Evolutionary conservation across 1,140 invertebrate species (phyloP).

Genomic region (Zaprionus vittiger): DNA sequence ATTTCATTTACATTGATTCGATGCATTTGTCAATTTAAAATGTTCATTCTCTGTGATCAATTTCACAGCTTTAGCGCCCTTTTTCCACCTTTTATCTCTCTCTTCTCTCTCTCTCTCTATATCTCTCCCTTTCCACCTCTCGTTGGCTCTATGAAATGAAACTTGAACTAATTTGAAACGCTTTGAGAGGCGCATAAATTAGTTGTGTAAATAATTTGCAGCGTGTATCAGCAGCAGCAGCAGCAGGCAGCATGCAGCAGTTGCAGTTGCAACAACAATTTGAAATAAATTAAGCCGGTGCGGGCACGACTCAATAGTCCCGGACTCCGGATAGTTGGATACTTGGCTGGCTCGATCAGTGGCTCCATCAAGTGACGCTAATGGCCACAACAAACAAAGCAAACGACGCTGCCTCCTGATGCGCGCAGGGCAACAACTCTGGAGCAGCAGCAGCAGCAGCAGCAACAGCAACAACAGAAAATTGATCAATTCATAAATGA

Average conservation of each 20-base stretch:
- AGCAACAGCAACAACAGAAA: constrained; percentile 58
- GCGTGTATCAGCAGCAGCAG: background rate
- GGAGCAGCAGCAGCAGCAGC: constrained; percentile 26
- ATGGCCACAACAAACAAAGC: constrained; percentile 79
- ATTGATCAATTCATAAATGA: constrained; percentile 83
- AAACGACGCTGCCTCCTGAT: constrained; percentile 70
- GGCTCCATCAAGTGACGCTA: constrained; percentile 76
- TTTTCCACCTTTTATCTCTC: background rate
- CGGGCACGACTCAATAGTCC: constrained; percentile 38
- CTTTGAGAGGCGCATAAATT: constrained; percentile 69
- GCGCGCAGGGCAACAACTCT: constrained; percentile 51
- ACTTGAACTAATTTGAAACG: constrained; percentile 57
- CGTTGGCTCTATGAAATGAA: background rate
- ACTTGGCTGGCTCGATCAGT: constrained; percentile 10
- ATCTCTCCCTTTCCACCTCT: background rate
- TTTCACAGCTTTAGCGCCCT: background rate
- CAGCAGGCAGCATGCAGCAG: background rate
- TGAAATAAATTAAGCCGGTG: constrained; percentile 73
- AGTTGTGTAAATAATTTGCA: constrained; percentile 70
- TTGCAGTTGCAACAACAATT: constrained; percentile 76
- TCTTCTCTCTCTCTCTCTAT: background rate
- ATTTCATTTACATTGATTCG: constrained; percentile 12
- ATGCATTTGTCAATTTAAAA: constrained; percentile 19
- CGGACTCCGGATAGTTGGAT: constrained; percentile 7
- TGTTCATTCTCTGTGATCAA: background rate